Conservation (phyloP, 2,113 vertebrate species). For the Speoplatyrhinus poulsoni region DNA sequence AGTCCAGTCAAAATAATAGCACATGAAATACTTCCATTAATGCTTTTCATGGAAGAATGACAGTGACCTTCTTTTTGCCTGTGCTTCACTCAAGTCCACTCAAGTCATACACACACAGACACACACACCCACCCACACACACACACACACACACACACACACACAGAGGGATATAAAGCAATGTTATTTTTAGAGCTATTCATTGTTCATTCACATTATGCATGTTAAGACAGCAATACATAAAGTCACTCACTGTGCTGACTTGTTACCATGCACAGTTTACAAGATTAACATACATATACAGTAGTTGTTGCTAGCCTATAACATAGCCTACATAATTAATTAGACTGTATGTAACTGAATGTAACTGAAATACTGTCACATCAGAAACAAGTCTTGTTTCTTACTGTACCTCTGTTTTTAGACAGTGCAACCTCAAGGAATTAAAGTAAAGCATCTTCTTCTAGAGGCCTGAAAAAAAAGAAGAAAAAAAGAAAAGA, state of each 20-base stretch:
- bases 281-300: too few species aligned
- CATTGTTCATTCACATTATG: too few species aligned
- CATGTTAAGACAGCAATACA: too few species aligned
- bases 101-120: slow-evolving; percentile 5
- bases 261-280: too few species aligned
- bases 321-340: too few species aligned
- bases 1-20: not conserved
- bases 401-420: not conserved
- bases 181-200: too few species aligned
- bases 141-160: not conserved
- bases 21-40: too few species aligned
- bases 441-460: not conserved
- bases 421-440: not conserved
- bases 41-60: slow-evolving; percentile 38
- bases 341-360: too few species aligned
- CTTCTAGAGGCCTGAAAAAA: not conserved
- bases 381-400: not conserved
- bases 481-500: not conserved
- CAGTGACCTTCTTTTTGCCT: slow-evolving; percentile 61
- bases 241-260: too few species aligned
- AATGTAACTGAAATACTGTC: not conserved
- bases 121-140: slow-evolving; percentile 1
- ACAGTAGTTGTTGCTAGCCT: too few species aligned
- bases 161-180: not conserved
- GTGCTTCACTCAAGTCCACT: not conserved